Evolutionary conservation across 2,888 invertebrate species (phyloP).

Genomic region (Troides aeacus): DNA sequence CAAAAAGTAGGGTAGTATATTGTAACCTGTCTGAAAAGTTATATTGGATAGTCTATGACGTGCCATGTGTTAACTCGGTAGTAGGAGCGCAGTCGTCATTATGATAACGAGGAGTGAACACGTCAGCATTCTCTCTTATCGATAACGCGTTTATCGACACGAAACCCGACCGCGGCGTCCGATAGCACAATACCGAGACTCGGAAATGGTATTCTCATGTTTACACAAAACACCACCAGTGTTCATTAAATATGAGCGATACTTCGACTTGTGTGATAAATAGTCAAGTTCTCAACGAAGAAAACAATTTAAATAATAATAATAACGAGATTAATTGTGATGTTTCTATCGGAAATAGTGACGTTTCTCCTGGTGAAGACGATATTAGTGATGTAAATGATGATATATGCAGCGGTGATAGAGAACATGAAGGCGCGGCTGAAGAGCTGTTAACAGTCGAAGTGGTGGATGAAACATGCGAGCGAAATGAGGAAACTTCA

Average conservation of each 20-base stretch:
- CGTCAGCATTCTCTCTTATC: conserved; percentile 34
- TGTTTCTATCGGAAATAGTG: conserved; percentile 6
- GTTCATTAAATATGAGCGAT: conserved; percentile 49
- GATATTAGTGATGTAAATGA: conserved; percentile 17
- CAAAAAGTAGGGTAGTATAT: not conserved
- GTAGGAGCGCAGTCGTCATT: conserved; percentile 45
- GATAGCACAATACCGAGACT: conserved; percentile 31
- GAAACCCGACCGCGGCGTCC: conserved; percentile 42
- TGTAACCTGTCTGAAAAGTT: not conserved
- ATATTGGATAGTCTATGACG: conserved; percentile 44
- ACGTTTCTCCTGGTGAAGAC: conserved; percentile 24
- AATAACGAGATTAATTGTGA: conserved; percentile 4
- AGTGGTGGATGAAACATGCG: not conserved
- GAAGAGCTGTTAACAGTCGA: not conserved
- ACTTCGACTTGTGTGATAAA: conserved; percentile 45
- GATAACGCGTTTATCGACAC: conserved; percentile 42
- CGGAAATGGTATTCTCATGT: too few relatives aligned
- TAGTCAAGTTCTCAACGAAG: not conserved
- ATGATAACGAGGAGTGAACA: conserved; percentile 39
- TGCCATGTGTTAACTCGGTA: conserved; percentile 53
- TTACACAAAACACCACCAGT: conserved; percentile 1
- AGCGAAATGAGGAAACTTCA: not conserved
- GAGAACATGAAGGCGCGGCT: not conserved
- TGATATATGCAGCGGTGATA: not conserved
- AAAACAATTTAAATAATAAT: conserved; percentile 17